These are phyloP conservation scores for Caenorhabditis sp. DNA, from an alignment of 2,888 invertebrate genomes.

Conservation along the genomic window DNA sequence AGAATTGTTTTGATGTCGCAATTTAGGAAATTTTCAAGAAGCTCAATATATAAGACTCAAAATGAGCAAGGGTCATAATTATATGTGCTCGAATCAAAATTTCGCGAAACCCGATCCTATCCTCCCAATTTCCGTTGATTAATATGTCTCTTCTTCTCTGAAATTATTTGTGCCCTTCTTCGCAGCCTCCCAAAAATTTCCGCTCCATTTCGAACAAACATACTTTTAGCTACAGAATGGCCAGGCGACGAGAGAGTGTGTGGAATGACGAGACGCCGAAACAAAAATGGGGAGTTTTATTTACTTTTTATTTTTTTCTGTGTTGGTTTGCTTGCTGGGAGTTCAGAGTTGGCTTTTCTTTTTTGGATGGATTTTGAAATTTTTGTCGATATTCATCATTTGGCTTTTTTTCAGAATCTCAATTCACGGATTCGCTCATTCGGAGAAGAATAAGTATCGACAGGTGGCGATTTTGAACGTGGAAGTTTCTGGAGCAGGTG, in stretches of 20 bases:
- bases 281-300: neutral
- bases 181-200: neutral
- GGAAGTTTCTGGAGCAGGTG: slow-evolving; percentile 35
- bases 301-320: neutral
- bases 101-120: too few species aligned
- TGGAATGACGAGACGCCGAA: neutral
- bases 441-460: slow-evolving; percentile 35
- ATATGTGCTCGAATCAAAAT: too few species aligned
- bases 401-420: slow-evolving; percentile 28
- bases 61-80: too few species aligned
- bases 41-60: too few species aligned
- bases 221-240: neutral
- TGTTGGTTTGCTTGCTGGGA: neutral
- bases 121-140: too few species aligned
- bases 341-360: neutral
- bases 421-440: slow-evolving; percentile 43
- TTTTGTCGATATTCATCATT: neutral
- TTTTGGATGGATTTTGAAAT: too few species aligned
- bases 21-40: too few species aligned
- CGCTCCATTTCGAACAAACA: neutral
- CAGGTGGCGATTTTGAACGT: slow-evolving; percentile 44
- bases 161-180: neutral
- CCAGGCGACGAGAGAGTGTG: slow-evolving; percentile 1
- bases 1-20: slow-evolving; percentile 22
- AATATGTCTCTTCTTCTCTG: too few species aligned